Evolutionary conservation across 2,888 invertebrate genomes (phyloP), one percentile per base, ranked within the genome.

Genomic region (Parnassius apollo): DNA sequence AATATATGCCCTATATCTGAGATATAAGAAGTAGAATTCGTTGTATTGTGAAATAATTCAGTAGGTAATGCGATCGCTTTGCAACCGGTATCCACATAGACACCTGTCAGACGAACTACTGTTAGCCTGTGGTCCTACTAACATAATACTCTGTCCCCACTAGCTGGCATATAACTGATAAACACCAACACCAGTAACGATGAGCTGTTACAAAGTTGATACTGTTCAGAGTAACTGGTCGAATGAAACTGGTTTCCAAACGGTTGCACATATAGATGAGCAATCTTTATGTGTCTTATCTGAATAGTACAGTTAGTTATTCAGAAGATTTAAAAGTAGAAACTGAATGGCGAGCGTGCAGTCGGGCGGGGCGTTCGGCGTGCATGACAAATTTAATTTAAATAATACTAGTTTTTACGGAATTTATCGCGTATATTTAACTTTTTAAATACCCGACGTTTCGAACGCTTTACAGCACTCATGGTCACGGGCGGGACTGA

Each of bases 91-190:
- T 51, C 13, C 8, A 3, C 61, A 59, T 58, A 66, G 64, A 66
- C 75, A 85, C 83, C 85, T 84, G 85, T 73, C 71, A 68, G 68
- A 75, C 73, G 62, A 66, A 59, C 59, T 70, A 85, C 87, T 76
- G 86, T 87, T 86, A 86, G 60, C 74, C 82, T 72, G 79, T 76
- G 82, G 82, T 82, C 86, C 88, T 78, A 88, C 86, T 88, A 84
- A 88, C 87, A 86, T 87, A 85, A 85, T 84, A 83, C 84, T 83
- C 71, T 65, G 62, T 65, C 66, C 64, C 49, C 44, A 57, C 68
- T 83, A 86, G 81, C 86, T 85, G 85, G 80, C 66, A 58, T 63
- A 70, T 75, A 74, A 70, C 71, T 64, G 65, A 49, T 50, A 12
- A 50, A 50, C 58, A 7, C n/a, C n/a, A n/a, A 13, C 9, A 60